phyloP scores from a whole-genome alignment of 2,113 vertebrate species.

The Epinephelus fuscoguttatus region DNA sequence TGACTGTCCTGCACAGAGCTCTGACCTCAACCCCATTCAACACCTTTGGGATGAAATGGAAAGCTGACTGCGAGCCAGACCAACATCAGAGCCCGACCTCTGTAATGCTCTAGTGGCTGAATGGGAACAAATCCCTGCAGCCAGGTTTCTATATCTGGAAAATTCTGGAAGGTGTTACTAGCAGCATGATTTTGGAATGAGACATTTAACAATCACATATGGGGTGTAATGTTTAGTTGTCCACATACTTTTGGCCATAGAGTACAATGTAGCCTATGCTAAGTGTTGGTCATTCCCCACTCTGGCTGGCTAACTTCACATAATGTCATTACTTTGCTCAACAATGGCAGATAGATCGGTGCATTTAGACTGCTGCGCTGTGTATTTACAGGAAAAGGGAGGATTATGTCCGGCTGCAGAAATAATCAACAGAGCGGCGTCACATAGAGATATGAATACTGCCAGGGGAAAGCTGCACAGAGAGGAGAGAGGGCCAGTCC shows the following conservation, averaged over 20 bases:
- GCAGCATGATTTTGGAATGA: not conserved
- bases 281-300: not conserved
- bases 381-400: not conserved
- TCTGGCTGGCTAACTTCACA: not conserved
- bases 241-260: not conserved
- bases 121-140: not conserved
- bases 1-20: no score
- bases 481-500: not conserved
- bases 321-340: not conserved
- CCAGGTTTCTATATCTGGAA: not conserved
- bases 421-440: constrained; percentile 29
- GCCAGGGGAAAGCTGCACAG: constrained; percentile 8
- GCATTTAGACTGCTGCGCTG: not conserved
- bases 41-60: not conserved
- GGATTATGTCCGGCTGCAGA: constrained; percentile 29
- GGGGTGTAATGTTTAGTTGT: not conserved
- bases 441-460: not conserved
- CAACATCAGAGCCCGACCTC: not conserved
- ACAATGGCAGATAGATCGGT: not conserved
- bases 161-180: not conserved
- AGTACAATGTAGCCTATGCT: no score
- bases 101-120: not conserved
- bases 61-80: not conserved
- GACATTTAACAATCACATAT: not conserved
- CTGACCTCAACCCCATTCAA: no score